Evolutionary conservation across 2,113 vertebrate species (phyloP).

Genomic region (Ptilorrhoa leucosticta): DNA sequence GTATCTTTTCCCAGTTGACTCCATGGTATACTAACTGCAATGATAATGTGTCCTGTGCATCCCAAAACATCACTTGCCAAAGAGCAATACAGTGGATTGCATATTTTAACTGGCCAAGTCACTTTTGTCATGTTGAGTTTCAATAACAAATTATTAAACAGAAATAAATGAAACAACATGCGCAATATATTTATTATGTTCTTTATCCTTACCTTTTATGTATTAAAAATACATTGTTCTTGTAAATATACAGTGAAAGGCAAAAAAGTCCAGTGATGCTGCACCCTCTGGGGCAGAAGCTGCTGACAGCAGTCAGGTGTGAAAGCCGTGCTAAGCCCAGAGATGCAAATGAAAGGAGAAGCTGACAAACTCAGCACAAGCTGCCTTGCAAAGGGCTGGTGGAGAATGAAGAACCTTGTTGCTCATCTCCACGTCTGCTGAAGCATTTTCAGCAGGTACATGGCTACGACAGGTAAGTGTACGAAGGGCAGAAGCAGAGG

Average conservation of each 20-base stretch:
- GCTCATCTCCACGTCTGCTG: not conserved
- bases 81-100: not conserved
- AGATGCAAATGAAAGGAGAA: not conserved
- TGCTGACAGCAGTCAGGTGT: not conserved
- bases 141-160: not conserved
- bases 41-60: not conserved
- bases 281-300: not conserved
- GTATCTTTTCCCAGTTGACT: not conserved
- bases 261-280: not conserved
- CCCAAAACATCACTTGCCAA: slow-evolving; percentile 1
- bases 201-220: not conserved
- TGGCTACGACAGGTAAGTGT: not conserved
- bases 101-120: not conserved
- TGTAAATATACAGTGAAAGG: not conserved
- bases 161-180: not conserved
- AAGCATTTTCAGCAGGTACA: not conserved
- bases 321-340: not conserved
- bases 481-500: not conserved
- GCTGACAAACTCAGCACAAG: not conserved
- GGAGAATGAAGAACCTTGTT: not conserved
- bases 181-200: not conserved
- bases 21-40: not conserved
- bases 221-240: not conserved
- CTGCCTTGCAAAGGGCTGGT: not conserved
- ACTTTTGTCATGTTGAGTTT: not conserved